Evolutionary conservation across 2,797 vertebrate genomes (phyloP), one percentile per base, ranked within the genome.

Genomic region (Urosaurus nigricauda): DNA sequence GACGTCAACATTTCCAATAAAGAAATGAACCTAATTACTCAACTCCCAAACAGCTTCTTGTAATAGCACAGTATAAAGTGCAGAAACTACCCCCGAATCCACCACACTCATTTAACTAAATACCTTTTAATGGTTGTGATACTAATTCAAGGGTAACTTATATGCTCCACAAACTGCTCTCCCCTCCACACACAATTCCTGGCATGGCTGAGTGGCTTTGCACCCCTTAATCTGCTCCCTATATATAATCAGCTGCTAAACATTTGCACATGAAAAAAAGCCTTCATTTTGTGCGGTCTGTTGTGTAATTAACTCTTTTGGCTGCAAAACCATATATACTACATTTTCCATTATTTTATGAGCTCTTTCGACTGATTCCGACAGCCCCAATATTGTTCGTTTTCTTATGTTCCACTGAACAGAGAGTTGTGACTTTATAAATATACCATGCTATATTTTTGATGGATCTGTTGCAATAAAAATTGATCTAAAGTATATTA

Each of bases 171-270:
- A 92, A 91, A 65, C 58, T 82, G 32, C 12, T 43, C 43, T 53
- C 24, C 37, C 17, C 7, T 0, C 5, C 21, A 8, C 17, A 7
- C 1, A 29, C 56, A 83, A 63, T 65, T 71, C 85, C 84, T 82
- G 71, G 56, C 37, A 29, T 51, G 32, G 75, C 65, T 43, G 73
- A 93, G 91, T 78, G 90, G 90, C 53, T 74, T 79, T 91, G 79
- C 71, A 84, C 80, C 90, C 85, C 19, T 74, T 47, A 70, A 84
- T 51, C 19, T 60, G 40, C 35, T 82, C 70, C 70, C 19, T 35
- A 63, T 90, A 91, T 90, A 74, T 79, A 86, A 92, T 89, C 81
- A 92, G 86, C 74, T 91, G 93, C 87, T 94, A 89, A 92, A 89
- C 70, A 91, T 94, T 90, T 90, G 88, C 91, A 94, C 73, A 84